A percentile compares a stretch with the other conserved stretches of the same genome.
Evolutionary conservation across 2,888 invertebrate species (phyloP).

Genomic region (Andrena haemorrhoa): DNA sequence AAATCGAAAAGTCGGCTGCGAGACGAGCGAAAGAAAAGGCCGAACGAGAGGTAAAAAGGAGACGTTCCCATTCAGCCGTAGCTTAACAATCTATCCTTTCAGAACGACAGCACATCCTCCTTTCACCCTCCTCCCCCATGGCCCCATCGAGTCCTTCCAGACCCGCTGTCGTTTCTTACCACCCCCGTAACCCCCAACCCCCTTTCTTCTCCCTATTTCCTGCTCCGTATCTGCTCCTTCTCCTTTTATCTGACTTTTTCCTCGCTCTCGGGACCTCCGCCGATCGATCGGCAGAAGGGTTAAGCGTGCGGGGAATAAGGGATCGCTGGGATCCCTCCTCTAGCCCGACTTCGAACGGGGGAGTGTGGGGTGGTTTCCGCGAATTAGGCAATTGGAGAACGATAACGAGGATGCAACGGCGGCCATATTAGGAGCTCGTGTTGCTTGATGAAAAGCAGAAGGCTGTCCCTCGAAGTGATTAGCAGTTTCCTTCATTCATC

Average conservation of each 20-base stretch:
- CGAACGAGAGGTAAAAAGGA: constrained; percentile 75
- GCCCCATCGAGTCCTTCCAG: constrained; percentile 48
- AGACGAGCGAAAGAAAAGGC: constrained; percentile 75
- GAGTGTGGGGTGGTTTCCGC: constrained; percentile 3
- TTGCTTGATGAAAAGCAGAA: background rate
- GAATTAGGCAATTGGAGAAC: constrained; percentile 46
- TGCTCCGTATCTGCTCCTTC: constrained; percentile 18
- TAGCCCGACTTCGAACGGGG: background rate
- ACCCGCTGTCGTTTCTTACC: constrained; percentile 43
- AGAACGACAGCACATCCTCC: constrained; percentile 73
- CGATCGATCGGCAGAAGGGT: constrained; percentile 65
- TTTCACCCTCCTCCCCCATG: constrained; percentile 39
- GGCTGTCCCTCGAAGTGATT: too few relatives aligned
- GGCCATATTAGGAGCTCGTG: background rate
- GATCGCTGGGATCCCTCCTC: background rate
- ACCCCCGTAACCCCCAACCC: background rate
- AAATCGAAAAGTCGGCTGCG: constrained; percentile 79
- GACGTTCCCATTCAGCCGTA: constrained; percentile 78
- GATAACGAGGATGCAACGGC: constrained; percentile 32
- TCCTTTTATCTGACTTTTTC: constrained; percentile 54
- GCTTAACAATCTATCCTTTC: constrained; percentile 81
- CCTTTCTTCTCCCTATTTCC: constrained; percentile 41
- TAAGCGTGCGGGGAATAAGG: constrained; percentile 67
- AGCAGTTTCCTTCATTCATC: too few relatives aligned
- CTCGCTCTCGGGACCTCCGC: constrained; percentile 14